phyloP scores from a whole-genome alignment of 2,113 vertebrate genomes.

The Ibidorhyncha struthersii region DNA sequence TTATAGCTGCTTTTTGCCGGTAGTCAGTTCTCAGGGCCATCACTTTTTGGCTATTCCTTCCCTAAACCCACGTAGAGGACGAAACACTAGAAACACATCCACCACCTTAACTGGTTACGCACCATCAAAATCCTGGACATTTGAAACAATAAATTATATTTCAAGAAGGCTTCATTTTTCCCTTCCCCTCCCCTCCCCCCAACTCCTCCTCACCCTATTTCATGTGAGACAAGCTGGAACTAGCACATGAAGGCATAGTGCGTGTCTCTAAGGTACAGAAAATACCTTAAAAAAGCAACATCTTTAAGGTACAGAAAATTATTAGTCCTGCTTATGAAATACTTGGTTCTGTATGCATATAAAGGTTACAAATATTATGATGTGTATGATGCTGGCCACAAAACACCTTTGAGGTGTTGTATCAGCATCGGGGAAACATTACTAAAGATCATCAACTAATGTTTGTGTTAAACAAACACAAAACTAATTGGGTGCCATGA shows the following conservation, averaged over 20 bases:
- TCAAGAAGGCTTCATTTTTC: background rate
- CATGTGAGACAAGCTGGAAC: background rate
- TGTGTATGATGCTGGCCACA: background rate
- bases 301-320: background rate
- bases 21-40: background rate
- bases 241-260: background rate
- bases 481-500: constrained; percentile 10
- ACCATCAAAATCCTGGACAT: background rate
- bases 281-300: background rate
- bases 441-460: background rate
- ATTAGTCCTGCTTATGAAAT: background rate
- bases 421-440: background rate
- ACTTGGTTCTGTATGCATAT: background rate
- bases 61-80: background rate
- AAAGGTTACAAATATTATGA: background rate
- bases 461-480: constrained; percentile 4
- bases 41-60: background rate
- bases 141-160: background rate
- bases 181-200: background rate
- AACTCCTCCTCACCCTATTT: background rate
- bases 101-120: background rate
- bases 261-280: background rate
- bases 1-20: background rate
- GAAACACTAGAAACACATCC: background rate
- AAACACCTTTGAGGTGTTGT: background rate